Evolutionary conservation across 2,888 invertebrate genomes (phyloP), one percentile per base, ranked within the genome.

Genomic region (Allolobophora icterica): DNA sequence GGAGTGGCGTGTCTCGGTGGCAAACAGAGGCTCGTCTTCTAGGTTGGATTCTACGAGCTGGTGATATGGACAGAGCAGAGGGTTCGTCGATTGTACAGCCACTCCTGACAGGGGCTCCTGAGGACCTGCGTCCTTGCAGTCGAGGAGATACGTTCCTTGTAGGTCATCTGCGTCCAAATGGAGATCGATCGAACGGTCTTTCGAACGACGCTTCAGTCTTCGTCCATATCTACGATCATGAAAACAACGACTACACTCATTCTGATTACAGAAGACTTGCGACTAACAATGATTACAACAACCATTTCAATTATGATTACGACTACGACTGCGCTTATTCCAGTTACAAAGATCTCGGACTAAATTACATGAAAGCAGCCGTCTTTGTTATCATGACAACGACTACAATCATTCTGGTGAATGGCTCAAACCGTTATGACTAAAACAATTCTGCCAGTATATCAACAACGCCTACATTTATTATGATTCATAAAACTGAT

Each of bases 101-200:
- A 71, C 71, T 52, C 52, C 52, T 71, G 71, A 30, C 5, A 1
- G 8, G 6, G 71, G 30, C 30, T 71, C 71, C 35, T 34, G 87
- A 87, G 87, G 87, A 35, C 87, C 87, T 34, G 34, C 34, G 87
- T 87, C 87, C 87, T 87, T 87, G 87, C 21, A 87, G 35, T 87
- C 87, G 87, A 87, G 87, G 35, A 87, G 87, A 35, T 87, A 87
- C 0, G 87, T 87, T 21, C 87, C 35, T 8, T 30, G 87, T 0
- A 87, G 24, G 35, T 87, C 87, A 35, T 87, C 87, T 5, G 34
- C 87, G 15, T 87, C 87, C 87, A 87, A 24, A 1, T 33, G 87
- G 6, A n/a, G 87, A 8, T 87, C 38, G 6, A 35, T 34, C 19
- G 87, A 6, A 13, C 87, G 34, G 6, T 87, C 87, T 8, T 35